Base-by-base conservation (phyloP, 2,888 invertebrate species). In the Prionchulus punctatus region DNA sequence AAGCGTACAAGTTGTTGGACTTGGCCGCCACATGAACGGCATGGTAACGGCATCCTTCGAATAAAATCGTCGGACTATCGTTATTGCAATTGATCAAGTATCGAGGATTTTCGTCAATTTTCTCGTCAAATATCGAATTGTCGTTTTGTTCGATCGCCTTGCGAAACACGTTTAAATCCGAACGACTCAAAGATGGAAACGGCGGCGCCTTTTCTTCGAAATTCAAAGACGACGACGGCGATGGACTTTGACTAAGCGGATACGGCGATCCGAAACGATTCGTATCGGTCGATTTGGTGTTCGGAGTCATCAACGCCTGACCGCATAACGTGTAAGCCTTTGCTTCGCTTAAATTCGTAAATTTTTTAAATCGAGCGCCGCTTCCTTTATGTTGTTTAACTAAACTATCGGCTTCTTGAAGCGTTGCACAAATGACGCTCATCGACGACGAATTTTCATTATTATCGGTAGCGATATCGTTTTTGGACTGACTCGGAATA, bases 1-100 rank as follows among this genome's bases (percentile, higher is more conserved):
- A 57, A 23, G 50, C 59, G 47, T 55, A 30, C 28, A 60, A n/a
- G 45, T 62, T 60, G 23, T 57, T 56, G 15, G 48, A 23, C 2
- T 43, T 43, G 50, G 64, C 64, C 2, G 62, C 59, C 2, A 61
- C 42, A 52, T 63, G 63, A 45, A 63, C 43, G 18, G 60, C 59
- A 53, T 63, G 64, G 57, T 60, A 59, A 15, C 59, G 57, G 21
- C 43, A 43, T 2, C 59, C 62, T 36, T 60, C 58, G 23, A 54
- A 55, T n/a, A 62, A 18, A 30, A 62, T 58, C n/a, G 62, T 60
- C 15, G 62, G 62, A 31, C 51, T 26, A 48, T 57, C 52, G 54
- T 47, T 54, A 31, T 31, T 52, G 3, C 57, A 57, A 53, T 62
- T 62, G 43, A 62, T 53, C 28, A 62, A 51, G 49, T 58, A 63